Percentiles rank a stretch among this genome's conserved stretches.
These are phyloP conservation scores for Pelvicachromis taeniatus DNA, from an alignment of 2,113 vertebrate species.

Conservation along the genomic window DNA sequence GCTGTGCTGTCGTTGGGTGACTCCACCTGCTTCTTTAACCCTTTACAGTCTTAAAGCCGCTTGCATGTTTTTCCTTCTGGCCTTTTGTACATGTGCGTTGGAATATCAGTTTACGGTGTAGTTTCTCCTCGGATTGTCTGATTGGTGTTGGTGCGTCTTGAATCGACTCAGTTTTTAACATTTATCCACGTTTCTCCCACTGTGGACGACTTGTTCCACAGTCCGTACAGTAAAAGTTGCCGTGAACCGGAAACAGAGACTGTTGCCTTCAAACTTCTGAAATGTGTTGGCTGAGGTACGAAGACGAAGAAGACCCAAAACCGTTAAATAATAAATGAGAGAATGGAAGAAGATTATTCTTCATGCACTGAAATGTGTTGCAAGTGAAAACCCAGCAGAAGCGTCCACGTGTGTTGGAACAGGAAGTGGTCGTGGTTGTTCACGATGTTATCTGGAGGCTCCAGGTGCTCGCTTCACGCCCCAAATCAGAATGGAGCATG, in stretches of 20 bases:
- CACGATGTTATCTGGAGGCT: too few species aligned
- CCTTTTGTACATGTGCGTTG: not conserved
- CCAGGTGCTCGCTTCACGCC: too few species aligned
- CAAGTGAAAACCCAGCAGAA: not conserved
- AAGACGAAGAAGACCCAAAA: not conserved
- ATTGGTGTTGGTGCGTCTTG: not conserved
- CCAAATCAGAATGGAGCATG: too few species aligned
- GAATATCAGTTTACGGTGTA: not conserved
- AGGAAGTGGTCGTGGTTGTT: too few species aligned
- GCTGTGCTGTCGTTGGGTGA: not conserved
- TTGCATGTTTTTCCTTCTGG: not conserved
- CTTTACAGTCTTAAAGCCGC: not conserved
- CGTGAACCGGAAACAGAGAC: not conserved
- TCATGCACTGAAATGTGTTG: not conserved
- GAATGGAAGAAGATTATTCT: not conserved
- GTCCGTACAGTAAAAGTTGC: not conserved
- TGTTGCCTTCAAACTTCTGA: not conserved
- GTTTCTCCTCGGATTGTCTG: not conserved
- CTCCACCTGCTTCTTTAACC: not conserved
- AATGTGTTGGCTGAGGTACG: not conserved
- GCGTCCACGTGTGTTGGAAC: not conserved
- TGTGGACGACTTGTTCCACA: not conserved
- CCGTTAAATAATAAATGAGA: not conserved
- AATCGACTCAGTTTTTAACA: not conserved
- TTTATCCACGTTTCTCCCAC: fast-evolving